Evolutionary conservation across 2,113 vertebrate species (phyloP), one percentile per base, ranked within the genome.

Genomic region (Gallinago undulata): DNA sequence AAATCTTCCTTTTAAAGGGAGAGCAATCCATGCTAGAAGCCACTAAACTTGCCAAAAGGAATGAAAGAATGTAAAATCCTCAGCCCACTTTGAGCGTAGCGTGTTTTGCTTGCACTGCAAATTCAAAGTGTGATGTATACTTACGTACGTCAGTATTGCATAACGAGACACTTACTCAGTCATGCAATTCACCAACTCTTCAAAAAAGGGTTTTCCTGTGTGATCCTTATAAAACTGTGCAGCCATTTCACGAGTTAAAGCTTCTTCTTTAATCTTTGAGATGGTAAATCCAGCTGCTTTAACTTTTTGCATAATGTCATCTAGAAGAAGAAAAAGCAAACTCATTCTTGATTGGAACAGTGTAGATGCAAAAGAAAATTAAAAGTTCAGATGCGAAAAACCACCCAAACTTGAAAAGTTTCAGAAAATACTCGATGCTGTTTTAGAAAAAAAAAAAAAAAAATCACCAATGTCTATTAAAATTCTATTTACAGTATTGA

Each of bases 141-240:
- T 84, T 75, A 41, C 15, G 27, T n/a, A 73, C 5, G 9, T 82
- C 41, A 16, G 9, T 87, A 60, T 35, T 74, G 33, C 37, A 37
- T 31, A 86, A 74, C 1, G 13, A 81, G 53, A 57, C 47, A 98
- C 98, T 98, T 89, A 99, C 99, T 96, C 64, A 84, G 98, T 98
- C 98, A 99, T 99, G 90, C 97, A 98, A 23, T 98, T 95, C 95
- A 99, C 96, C 88, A 99, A 53, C 28, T 98, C 74, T 17, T 91
- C 96, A 94, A 97, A 99, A 97, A 98, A 99, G 50, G 98, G 97
- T 93, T 98, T 98, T 76, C 98, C 98, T 82, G 96, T 59, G 19
- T 99, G 99, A 55, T 98, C 95, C 74, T 97, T 97, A 97, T 99
- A 99, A 96, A 99, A 98, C 94, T 98, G 97, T 88, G 97, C 87